Conservation (phyloP, 2,797 vertebrate genomes). For the Alfaro cultratus region DNA sequence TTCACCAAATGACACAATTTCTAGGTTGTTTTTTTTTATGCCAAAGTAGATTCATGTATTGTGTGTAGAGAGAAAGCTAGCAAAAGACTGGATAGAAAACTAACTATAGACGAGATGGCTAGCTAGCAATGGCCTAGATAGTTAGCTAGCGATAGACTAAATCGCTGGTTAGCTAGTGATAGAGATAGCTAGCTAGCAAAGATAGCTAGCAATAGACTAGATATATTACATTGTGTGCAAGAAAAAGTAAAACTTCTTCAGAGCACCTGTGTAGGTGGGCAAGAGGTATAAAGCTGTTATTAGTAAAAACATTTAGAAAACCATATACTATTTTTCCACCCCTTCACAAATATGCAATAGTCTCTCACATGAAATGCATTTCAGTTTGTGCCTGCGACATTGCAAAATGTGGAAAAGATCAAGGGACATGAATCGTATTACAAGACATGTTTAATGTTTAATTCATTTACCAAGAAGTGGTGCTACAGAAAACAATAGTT, state of each 20-base stretch:
- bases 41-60: neutral
- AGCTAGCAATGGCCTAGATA: too few species aligned
- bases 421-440: neutral
- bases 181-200: too few species aligned
- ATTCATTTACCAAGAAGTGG: neutral
- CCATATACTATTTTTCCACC: neutral
- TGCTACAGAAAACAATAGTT: neutral
- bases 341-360: neutral
- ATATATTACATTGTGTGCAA: neutral
- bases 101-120: too few species aligned
- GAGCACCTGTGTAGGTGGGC: neutral
- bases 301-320: neutral
- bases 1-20: neutral
- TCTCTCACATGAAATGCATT: neutral
- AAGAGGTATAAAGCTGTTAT: neutral
- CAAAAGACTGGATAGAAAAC: neutral
- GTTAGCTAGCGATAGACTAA: too few species aligned
- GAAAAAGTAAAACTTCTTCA: neutral
- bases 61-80: neutral
- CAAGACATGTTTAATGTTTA: neutral
- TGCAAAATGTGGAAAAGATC: neutral
- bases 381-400: neutral
- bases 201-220: neutral
- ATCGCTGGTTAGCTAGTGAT: too few species aligned
- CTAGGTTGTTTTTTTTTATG: neutral